phyloP scores from a whole-genome alignment of 37 sponge, comb jelly and placozoan species.

The Oscarella lobularis region DNA sequence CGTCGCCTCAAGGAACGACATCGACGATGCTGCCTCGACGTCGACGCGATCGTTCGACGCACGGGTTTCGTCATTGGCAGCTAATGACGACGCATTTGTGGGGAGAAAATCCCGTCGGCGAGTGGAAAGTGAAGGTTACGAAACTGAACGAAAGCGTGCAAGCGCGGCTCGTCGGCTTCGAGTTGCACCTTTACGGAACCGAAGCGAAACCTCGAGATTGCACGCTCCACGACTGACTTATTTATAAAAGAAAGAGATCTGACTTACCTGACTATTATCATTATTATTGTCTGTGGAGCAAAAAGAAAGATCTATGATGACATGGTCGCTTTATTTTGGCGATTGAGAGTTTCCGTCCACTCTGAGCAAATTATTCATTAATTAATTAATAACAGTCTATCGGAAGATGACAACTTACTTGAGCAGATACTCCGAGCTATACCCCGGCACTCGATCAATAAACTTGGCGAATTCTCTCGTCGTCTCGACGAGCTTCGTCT shows the following conservation, averaged over 20 bases:
- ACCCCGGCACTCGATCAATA: not conserved
- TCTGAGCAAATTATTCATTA: not conserved
- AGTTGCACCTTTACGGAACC: not conserved
- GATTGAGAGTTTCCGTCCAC: not conserved
- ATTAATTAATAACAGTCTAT: not conserved
- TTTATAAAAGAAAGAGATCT: too few species aligned
- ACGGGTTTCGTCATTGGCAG: conserved; percentile 14
- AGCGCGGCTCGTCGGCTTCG: not conserved
- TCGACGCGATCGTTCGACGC: not conserved
- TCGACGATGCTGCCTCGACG: not conserved
- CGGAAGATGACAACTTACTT: not conserved
- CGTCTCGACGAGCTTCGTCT: not conserved
- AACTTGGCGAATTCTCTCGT: not conserved
- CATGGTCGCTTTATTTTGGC: not conserved
- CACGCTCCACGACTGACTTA: not conserved
- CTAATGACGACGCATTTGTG: conserved; percentile 24
- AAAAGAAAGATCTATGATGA: too few species aligned
- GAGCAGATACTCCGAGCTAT: not conserved
- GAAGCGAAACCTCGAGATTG: not conserved
- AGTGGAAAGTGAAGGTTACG: conserved; percentile 7
- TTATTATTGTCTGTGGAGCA: too few species aligned
- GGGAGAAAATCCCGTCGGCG: conserved; percentile 23
- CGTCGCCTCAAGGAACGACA: not conserved
- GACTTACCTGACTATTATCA: too few species aligned
- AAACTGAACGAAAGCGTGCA: not conserved